Conservation (phyloP, 2,888 invertebrate species). For the Capitulum mitella region DNA sequence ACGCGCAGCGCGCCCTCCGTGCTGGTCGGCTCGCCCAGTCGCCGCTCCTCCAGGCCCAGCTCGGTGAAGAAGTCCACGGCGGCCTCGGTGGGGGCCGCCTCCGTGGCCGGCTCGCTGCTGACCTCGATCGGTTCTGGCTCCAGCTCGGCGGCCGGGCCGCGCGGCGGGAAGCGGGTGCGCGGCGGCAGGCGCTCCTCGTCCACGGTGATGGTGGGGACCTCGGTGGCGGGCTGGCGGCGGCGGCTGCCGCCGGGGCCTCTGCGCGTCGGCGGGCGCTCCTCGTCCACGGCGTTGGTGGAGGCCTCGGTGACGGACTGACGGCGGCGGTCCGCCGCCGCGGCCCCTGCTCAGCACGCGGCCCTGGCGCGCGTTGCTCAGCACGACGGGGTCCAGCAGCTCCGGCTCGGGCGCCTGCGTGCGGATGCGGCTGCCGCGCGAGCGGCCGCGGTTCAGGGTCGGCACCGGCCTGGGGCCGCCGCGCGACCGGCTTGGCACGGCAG, state of each 20-base stretch:
- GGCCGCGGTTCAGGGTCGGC: neutral
- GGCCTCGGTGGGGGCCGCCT: too few species aligned
- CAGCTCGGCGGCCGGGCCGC: neutral
- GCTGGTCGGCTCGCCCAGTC: neutral
- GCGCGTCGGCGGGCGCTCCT: conserved; percentile 8
- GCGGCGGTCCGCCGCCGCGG: conserved; percentile 61
- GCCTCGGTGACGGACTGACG: conserved; percentile 41
- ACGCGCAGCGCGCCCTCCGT: conserved; percentile 41
- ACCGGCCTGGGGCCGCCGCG: neutral
- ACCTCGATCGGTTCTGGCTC: neutral
- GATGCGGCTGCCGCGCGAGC: neutral
- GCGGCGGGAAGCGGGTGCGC: conserved; percentile 9
- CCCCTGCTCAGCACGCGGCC: conserved; percentile 29
- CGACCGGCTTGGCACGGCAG: neutral
- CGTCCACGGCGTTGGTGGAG: neutral
- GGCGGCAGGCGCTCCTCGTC: conserved; percentile 13
- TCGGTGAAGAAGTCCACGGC: neutral
- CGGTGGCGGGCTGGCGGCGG: neutral
- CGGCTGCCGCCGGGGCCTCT: neutral
- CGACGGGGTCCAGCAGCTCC: neutral
- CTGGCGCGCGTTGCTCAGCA: neutral
- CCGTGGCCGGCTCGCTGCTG: neutral
- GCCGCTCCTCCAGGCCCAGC: neutral
- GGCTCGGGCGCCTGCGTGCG: neutral
- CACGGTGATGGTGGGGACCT: neutral